These are phyloP conservation scores for Paralichthys olivaceus DNA, from an alignment of 2,113 vertebrate genomes.

Conservation along the genomic window DNA sequence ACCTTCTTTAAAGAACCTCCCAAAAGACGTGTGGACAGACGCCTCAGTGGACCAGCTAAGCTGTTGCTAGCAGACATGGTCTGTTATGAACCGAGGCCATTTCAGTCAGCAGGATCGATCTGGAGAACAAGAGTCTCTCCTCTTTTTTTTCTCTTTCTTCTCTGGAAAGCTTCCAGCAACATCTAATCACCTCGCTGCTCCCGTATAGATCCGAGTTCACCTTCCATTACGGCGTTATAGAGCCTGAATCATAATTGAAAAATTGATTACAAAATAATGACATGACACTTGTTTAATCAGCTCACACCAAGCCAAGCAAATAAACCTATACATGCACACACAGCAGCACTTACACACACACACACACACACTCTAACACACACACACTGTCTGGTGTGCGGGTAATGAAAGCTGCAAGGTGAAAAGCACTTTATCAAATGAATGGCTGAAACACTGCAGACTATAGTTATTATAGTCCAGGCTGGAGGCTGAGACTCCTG, in stretches of 20 bases:
- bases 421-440: conserved; percentile 81
- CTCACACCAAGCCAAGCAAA: conserved; percentile 44
- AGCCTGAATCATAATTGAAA: conserved; percentile 61
- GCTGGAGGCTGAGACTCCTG: conserved; percentile 78
- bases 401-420: conserved; percentile 78
- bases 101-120: conserved; percentile 81
- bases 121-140: conserved; percentile 41
- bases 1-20: conserved; percentile 67
- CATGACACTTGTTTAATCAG: conserved; percentile 71
- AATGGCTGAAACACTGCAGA: conserved; percentile 75
- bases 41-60: conserved; percentile 80
- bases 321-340: conserved; percentile 40
- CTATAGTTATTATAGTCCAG: conserved; percentile 80
- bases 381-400: conserved; percentile 28
- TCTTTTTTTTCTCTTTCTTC: conserved; percentile 11
- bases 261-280: conserved; percentile 70
- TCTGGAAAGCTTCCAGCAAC: conserved; percentile 54
- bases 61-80: conserved; percentile 78
- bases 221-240: conserved; percentile 47
- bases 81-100: conserved; percentile 75
- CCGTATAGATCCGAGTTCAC: conserved; percentile 55
- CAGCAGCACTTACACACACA: conserved; percentile 20
- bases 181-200: conserved; percentile 49
- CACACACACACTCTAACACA: conserved; percentile 22
- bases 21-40: conserved; percentile 78